These are phyloP conservation scores for Drosophila sordidapex DNA, from an alignment of 2,888 invertebrate genomes.

Conservation along the genomic window DNA sequence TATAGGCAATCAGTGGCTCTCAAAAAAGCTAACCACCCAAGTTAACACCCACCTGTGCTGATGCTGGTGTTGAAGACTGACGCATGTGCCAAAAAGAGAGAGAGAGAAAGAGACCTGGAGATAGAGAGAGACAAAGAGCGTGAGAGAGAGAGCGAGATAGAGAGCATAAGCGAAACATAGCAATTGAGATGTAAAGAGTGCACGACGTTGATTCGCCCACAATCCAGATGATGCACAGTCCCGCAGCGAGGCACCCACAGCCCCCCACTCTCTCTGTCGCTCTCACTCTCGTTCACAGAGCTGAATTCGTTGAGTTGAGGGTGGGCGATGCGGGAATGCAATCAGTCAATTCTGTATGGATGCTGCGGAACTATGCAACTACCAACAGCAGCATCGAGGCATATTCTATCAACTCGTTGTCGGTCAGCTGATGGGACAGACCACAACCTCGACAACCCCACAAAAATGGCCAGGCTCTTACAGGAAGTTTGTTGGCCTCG, in stretches of 20 bases:
- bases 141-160: background rate
- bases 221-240: slow-evolving; percentile 27
- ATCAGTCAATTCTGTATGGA: slow-evolving; percentile 24
- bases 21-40: slow-evolving; percentile 36
- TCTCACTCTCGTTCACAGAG: background rate
- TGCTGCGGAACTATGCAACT: slow-evolving; percentile 1
- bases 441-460: slow-evolving; percentile 36
- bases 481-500: slow-evolving; percentile 42
- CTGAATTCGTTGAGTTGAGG: background rate
- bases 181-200: slow-evolving; percentile 20
- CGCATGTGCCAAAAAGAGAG: background rate
- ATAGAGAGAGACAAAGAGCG: background rate
- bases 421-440: slow-evolving; percentile 48
- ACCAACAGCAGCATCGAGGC: slow-evolving; percentile 5
- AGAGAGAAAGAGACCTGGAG: background rate
- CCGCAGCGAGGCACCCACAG: slow-evolving; percentile 11
- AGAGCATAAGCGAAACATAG: slow-evolving; percentile 2
- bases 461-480: slow-evolving; percentile 9
- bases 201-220: slow-evolving; percentile 65
- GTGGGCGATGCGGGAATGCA: slow-evolving; percentile 17
- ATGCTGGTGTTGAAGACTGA: background rate
- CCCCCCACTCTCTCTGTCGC: background rate
- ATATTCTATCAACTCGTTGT: slow-evolving; percentile 27
- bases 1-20: slow-evolving; percentile 47
- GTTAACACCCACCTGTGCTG: slow-evolving; percentile 65